Base-by-base conservation (phyloP, 64 coral and sea anemone genomes). In the Montipora cactus region DNA sequence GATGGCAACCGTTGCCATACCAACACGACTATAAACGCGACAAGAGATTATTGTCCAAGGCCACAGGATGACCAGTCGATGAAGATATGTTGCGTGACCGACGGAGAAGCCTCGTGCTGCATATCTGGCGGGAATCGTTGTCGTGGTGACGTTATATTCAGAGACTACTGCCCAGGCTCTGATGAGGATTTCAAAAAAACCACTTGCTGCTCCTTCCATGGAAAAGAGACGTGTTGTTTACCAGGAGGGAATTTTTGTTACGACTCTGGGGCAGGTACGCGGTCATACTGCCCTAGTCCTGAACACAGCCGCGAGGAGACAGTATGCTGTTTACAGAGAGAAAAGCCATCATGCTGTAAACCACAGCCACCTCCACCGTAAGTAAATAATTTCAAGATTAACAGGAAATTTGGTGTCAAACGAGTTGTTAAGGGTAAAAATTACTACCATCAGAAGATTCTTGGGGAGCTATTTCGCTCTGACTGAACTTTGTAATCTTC, bases 81-180 rank as follows among this genome's bases (percentile, higher is more conserved):
- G 61, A 64, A 64, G 61, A 25, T 46, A 5, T 75, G 73, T 19
- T 75, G 73, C 73, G 73, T 75, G 73, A 19, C 73, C 21, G 37
- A 11, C 21, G 73, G 73, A 75, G 73, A 75, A 75, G 7, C 21
- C 20, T 75, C 73, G 21, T 75, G 73, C 73, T 75, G 73, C 19
- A 45, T 75, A 75, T 75, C 73, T 25, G 73, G 73, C 13, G 73
- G 73, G n/a, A 75, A 75, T 75, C 73, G 73, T 75, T 75, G 73
- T 19, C 21, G 9, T 75, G 73, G 73, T 75, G 19, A 75, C 73
- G 73, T 75, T 10, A 75, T 1, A 10, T 75, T 25, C 37, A 75
- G 73, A 75, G 61, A 64, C 61, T 64, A 64, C 61, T 64, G 61
- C 61, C 61, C 61, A 64, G 15, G 61, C 61, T 15, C 61, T 64